Evolutionary conservation across 2,888 invertebrate species (phyloP), one percentile per base, ranked within the genome.

Genomic region (Eristalinus sepulchralis): DNA sequence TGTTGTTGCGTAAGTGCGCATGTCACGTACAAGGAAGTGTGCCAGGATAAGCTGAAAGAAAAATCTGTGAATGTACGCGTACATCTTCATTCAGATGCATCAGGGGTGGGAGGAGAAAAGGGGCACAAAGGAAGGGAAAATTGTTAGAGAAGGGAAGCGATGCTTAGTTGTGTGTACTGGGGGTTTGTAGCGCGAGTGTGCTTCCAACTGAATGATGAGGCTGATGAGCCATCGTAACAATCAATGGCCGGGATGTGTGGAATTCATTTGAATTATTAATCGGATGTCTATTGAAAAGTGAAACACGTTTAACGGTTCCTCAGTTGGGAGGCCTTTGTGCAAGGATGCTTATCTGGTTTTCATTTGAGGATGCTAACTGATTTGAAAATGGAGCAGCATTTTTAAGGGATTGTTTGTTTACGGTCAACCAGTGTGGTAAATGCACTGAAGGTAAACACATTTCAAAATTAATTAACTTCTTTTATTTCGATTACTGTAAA

Each of bases 1-100:
- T 83, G 86, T 86, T 83, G 55, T 86, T 75, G 73, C 78, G 60
- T 71, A 60, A 86, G 66, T 86, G 86, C 86, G 86, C 86, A 86
- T 79, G 86, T 39, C 70, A 62, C 20, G 57, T 11, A 2, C 11
- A 10, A 57, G 13, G 68, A 39, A 82, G 53, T 63, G 55, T 63
- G 71, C 31, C 22, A 81, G 36, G 5, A 53, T 1, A 47, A 24
- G 13, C 20, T 1, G 34, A 47, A 60, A 53, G 47, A 34, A 59
- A 36, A 66, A 36, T 24, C n/a, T 22, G 10, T 9, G 33, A 33
- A 60, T 8, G 8, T 47, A 24, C 63, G 8, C 4, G 47, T 79
- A 60, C 24, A 36, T 47, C 34, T 72, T 57, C 39, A 66, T 80
- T 66, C 34, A 62, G 63, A 64, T 80, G 79, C 72, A 80, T 80